phyloP scores from a whole-genome alignment of 1,140 invertebrate genomes.

The Glossosoma conforme region DNA sequence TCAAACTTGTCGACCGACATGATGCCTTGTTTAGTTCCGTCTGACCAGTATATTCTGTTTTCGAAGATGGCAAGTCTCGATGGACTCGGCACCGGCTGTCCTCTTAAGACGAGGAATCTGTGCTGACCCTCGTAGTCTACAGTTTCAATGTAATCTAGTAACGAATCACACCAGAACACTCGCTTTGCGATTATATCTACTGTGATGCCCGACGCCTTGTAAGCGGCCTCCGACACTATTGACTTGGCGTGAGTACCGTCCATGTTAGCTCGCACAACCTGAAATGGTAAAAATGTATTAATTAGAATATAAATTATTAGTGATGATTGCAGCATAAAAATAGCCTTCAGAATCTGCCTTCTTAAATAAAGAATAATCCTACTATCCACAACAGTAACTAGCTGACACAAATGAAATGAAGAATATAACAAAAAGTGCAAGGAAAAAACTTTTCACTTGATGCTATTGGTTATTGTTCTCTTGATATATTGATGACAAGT shows the following conservation, averaged over 20 bases:
- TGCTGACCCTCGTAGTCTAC: conserved; percentile 89
- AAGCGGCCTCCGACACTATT: conserved; percentile 86
- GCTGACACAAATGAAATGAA: too few species aligned
- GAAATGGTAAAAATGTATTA: conserved; percentile 28
- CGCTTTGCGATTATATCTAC: conserved; percentile 82
- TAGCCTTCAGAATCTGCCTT: too few species aligned
- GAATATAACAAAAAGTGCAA: too few species aligned
- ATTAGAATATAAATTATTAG: conserved; percentile 8
- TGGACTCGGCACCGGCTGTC: conserved; percentile 82
- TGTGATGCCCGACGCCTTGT: conserved; percentile 82
- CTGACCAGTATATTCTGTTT: conserved; percentile 91
- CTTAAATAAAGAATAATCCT: too few species aligned
- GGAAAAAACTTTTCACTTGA: too few species aligned
- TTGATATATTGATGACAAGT: too few species aligned
- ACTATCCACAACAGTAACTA: too few species aligned
- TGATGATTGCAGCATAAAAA: too few species aligned
- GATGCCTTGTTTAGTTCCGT: conserved; percentile 91
- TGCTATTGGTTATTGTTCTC: too few species aligned
- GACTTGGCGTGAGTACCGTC: conserved; percentile 77
- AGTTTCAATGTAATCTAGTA: conserved; percentile 96
- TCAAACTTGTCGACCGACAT: conserved; percentile 88
- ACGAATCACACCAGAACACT: conserved; percentile 94
- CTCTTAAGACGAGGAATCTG: conserved; percentile 71
- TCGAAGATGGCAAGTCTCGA: conserved; percentile 83
- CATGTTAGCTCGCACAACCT: conserved; percentile 83